Evolutionary conservation across 2,113 vertebrate species (phyloP), one percentile per base, ranked within the genome.

Genomic region (Microtus montanus): DNA sequence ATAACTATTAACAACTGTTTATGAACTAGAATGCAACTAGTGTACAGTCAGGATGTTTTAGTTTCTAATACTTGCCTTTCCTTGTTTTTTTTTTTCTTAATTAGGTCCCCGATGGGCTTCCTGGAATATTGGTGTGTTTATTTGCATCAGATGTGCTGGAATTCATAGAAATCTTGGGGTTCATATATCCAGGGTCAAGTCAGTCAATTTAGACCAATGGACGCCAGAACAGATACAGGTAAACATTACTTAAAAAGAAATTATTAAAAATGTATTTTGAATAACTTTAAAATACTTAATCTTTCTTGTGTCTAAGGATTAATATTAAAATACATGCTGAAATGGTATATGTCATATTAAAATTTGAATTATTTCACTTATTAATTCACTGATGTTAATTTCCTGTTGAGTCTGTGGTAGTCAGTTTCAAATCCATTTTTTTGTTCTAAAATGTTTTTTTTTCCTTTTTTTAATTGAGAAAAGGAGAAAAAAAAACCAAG

Each of bases 101-200:
- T 95, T 97, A 99, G 99, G 99, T 98, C 99, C 99, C 95, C 98
- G 99, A 97, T 99, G 99, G 99, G 99, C 99, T 28, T 99, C 99
- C 92, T 99, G 99, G 99, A 99, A 99, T 97, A 99, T 99, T 2
- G 99, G 99, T 66, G 99, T 99, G 91, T 99, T 99, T 98, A 99
- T 99, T 98, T 99, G 99, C 95, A 99, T 99, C 98, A 99, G 99
- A 98, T 99, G 99, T 97, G 99, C 99, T 90, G 99, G 99, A 95
- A 99, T 99, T 98, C 99, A 99, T 98, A 98, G 99, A 93, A 99
- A 99, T 98, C 98, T 99, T 97, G 99, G 99, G 1, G 99, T 99
- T 96, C 99, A 99, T 98, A 99, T 99, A 99, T 99, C 99, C 97
- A 99, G 99, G 90, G 99, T 99, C 77, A 99, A 99, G 87, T 99